Conservation (phyloP, 2,113 vertebrate genomes). For the Porphyrio hochstetteri region DNA sequence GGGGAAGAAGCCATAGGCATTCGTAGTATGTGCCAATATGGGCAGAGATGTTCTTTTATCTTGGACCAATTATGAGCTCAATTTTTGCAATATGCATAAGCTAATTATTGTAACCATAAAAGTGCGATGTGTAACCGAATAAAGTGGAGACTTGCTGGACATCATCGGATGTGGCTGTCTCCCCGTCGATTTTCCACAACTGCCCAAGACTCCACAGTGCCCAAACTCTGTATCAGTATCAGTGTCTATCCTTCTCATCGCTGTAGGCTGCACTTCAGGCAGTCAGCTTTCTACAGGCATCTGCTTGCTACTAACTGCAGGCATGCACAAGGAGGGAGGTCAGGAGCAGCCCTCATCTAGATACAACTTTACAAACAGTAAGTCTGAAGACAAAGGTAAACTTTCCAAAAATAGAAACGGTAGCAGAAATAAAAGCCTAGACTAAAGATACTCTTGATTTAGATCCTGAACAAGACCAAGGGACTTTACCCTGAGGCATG, state of each 20-base stretch:
- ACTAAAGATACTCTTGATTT: not conserved
- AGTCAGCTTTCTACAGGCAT: not conserved
- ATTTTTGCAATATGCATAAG: no score
- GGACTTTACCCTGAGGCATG: not conserved
- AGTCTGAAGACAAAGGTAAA: not conserved
- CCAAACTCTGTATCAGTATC: not conserved
- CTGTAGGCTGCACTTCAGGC: not conserved
- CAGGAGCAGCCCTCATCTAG: not conserved
- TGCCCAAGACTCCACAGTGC: not conserved
- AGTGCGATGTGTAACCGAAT: no score
- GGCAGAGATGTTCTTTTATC: no score
- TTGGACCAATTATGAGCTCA: no score
- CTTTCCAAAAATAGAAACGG: not conserved
- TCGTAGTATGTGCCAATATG: no score
- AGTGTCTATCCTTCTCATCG: not conserved
- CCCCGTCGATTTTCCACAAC: no score
- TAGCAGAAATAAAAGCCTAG: not conserved
- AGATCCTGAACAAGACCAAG: not conserved
- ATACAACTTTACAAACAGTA: not conserved
- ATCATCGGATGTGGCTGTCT: no score
- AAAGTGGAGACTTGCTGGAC: no score
- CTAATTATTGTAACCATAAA: no score
- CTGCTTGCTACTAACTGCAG: not conserved
- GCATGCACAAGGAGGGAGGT: accelerated
- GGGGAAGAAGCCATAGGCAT: no score